These are phyloP conservation scores for Apotomis betuletana DNA, from an alignment of 2,888 invertebrate species.

Conservation along the genomic window DNA sequence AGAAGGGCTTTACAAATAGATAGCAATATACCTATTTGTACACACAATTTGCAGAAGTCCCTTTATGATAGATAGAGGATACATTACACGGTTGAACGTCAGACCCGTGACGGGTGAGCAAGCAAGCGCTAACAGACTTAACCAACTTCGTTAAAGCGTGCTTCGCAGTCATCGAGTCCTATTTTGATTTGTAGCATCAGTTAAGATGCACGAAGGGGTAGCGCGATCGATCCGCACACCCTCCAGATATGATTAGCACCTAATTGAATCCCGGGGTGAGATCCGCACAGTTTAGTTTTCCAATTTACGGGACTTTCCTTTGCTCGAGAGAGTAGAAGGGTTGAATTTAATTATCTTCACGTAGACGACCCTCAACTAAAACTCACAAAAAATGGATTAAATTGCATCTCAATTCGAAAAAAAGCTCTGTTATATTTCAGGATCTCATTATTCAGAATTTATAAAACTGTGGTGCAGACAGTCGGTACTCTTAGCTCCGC, in stretches of 20 bases:
- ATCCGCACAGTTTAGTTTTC: slow-evolving; percentile 82
- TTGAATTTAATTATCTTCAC: slow-evolving; percentile 79
- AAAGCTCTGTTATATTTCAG: slow-evolving; percentile 54
- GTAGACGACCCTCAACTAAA: slow-evolving; percentile 65
- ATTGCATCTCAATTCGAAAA: slow-evolving; percentile 63
- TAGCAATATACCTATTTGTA: slow-evolving; percentile 6
- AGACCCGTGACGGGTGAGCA: slow-evolving; percentile 36
- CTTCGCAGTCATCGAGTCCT: slow-evolving; percentile 34
- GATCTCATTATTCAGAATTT: slow-evolving; percentile 53
- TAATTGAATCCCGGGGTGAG: slow-evolving; percentile 82
- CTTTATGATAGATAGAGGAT: slow-evolving; percentile 29
- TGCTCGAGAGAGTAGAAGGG: slow-evolving; percentile 74
- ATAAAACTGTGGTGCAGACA: slow-evolving; percentile 46
- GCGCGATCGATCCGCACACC: slow-evolving; percentile 77
- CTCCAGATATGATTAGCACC: slow-evolving; percentile 83
- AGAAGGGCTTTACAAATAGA: background rate
- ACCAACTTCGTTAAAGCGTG: slow-evolving; percentile 40
- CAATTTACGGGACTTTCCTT: slow-evolving; percentile 81
- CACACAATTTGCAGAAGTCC: slow-evolving; percentile 31
- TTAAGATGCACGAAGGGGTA: slow-evolving; percentile 65
- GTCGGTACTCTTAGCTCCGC: slow-evolving; percentile 47
- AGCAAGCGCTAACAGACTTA: slow-evolving; percentile 40
- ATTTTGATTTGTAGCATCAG: slow-evolving; percentile 47
- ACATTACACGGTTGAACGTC: slow-evolving; percentile 39
- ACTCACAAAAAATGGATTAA: slow-evolving; percentile 67